Evolutionary conservation across 2,113 vertebrate genomes (phyloP), one percentile per base, ranked within the genome.

Genomic region (Pangasianodon hypophthalmus): DNA sequence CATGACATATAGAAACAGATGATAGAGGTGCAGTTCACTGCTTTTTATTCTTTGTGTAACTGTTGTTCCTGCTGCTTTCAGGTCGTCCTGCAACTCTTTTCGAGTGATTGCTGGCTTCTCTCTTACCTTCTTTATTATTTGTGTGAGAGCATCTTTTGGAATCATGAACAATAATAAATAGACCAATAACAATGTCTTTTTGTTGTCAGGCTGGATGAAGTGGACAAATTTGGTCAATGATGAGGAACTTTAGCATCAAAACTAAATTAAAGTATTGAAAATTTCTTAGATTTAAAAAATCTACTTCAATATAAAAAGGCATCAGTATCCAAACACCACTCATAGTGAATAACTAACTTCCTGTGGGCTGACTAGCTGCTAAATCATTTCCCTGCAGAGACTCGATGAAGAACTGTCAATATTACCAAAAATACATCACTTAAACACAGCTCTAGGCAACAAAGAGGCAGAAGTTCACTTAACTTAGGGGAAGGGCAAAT

Each of bases 391-490:
- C 19, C 54, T 62, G 54, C 37, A 44, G 56, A 14, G 10, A 41
- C 18, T 41, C 19, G 4, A 60, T 24, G 21, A 58, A 58, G 56
- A 83, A 58, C 54, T 56, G 54, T 11, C 82, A 84, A 58, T 58
- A 84, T 60, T 58, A 58, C 81, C 37, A 41, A 84, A 84, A 84
- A 84, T 84, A 84, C 32, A 9, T 84, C 82, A 60, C 82, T 60
- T 37, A 84, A 60, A 84, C 54, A 41, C 41, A 41, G 82, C 82
- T 84, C 82, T 10, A 24, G 82, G 82, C 82, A 84, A 60, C 82
- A 60, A 41, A 58, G 21, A 44, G 18, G 52, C 21, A 58, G 16
- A 84, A 84, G 54, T 84, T 84, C 82, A 84, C 37, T 24, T 60
- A 60, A 84, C 50, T 82, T 82, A 32, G 16, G 19, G 81, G 21